Percentiles rank a stretch among this genome's conserved stretches.
phyloP scores from a whole-genome alignment of 2,797 vertebrate genomes.

The Microchirus variegatus region DNA sequence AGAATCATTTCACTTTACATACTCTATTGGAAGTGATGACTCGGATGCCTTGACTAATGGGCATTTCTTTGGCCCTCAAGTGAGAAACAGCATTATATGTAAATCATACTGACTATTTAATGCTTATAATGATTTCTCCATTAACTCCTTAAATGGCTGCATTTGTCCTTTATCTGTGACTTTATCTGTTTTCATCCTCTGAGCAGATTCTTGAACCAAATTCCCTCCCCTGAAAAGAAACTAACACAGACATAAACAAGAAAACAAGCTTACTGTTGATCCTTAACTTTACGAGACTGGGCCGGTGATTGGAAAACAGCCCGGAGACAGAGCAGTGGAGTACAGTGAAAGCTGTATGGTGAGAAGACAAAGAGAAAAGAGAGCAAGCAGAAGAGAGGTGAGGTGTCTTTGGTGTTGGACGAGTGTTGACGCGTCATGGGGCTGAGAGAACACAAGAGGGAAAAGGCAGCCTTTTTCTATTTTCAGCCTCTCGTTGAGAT shows the following conservation, averaged over 20 bases:
- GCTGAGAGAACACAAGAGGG: conserved; percentile 45
- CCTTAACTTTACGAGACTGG: conserved; percentile 1
- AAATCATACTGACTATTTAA: conserved; percentile 62
- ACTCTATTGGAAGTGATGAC: conserved; percentile 58
- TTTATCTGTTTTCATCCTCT: conserved; percentile 39
- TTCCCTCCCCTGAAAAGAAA: conserved; percentile 2
- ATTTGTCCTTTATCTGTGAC: conserved; percentile 28
- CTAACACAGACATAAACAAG: background rate
- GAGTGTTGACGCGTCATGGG: conserved; percentile 59
- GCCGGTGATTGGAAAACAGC: background rate
- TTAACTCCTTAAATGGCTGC: conserved; percentile 38
- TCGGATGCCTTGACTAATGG: conserved; percentile 61
- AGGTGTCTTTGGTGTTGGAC: conserved; percentile 33
- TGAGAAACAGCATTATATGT: conserved; percentile 56
- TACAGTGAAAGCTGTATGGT: conserved; percentile 7
- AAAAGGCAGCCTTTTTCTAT: conserved; percentile 61
- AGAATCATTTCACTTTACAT: conserved; percentile 53
- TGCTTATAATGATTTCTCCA: conserved; percentile 61
- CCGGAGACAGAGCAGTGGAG: background rate
- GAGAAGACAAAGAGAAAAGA: conserved; percentile 34
- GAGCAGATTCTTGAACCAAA: conserved; percentile 24
- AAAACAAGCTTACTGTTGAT: conserved; percentile 2
- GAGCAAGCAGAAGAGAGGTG: conserved; percentile 14
- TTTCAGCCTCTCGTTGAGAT: conserved; percentile 77
- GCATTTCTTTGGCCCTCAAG: conserved; percentile 61